Base-by-base conservation (phyloP, 1,140 invertebrate genomes). In the Vollenhovia emeryi region DNA sequence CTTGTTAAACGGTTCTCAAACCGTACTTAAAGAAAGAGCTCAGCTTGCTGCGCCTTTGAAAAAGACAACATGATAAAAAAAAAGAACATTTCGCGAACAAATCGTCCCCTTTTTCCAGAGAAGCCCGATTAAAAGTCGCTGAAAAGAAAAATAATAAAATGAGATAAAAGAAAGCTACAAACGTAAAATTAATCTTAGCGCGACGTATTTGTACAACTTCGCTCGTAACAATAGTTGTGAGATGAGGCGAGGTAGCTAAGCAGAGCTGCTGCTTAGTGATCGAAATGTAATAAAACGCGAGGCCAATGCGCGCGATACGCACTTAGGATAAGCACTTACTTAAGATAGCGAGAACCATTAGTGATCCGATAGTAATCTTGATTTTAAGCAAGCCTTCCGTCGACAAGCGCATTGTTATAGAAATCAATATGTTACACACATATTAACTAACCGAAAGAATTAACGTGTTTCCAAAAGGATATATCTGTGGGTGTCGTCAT, bases 341-440 rank as follows among this genome's bases (percentile, higher is more conserved):
- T 45, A 66, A 66, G 36, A 64, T 18, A 78, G 79, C n/a, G 7
- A 30, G n/a, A 78, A 64, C 48, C 36, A 48, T 27, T 69, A 69
- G 24, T 62, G 30, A 18, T 83, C 50, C 33, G 24, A 91, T 87
- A 89, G 87, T 89, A 89, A 89, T 89, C 86, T 91, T 87, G 87
- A 88, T 89, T 90, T 90, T 73, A 88, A 89, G 87, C 71, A 13
- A 87, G 60, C 78, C 76, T 84, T 69, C 88, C 84, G 75, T 78
- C 69, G 33, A 82, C 75, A 71, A 78, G 86, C 90, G 85, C 84
- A 64, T 48, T 86, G 50, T 74, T 74, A 73, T 64, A 92, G 85
- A 89, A 91, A 88, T 90, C 85, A 91, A 91, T 76, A 90, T 75
- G 88, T 90, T 91, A 89, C 84, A 90, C 83, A 89, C 85, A 64